Evolutionary conservation across 2,888 invertebrate species (phyloP), one percentile per base, ranked within the genome.

Genomic region (Melipona bicolor): DNA sequence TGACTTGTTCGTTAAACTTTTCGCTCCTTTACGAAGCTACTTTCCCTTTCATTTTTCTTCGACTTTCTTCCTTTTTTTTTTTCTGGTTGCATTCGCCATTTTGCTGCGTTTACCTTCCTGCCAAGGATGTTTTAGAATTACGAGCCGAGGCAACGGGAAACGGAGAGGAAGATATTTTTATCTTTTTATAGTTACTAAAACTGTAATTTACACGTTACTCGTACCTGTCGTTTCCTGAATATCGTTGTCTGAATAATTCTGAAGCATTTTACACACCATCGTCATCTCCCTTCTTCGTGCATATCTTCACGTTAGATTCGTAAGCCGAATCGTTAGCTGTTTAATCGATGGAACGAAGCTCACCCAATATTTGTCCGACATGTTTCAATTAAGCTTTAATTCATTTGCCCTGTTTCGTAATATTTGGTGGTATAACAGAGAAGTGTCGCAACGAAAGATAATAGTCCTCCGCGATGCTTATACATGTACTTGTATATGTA

Each of bases 281-380:
- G 43, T 49, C 65, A 21, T 56, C 6, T 36, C 36, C 50, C 24
- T 36, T 54, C 17, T 59, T 52, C 52, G n/a, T 81, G 24, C 69
- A 74, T n/a, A 69, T 62, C 49, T 80, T 64, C 71, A 70, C 70
- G 74, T 74, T 81, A 13, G 27, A 79, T 54, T 79, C 56, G 83
- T 76, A 77, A 80, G 79, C 69, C 43, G 9, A 43, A 85, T 75
- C 65, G 64, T 84, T 84, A 74, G 62, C 43, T 59, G 69, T 72
- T 84, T 84, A 50, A 72, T 87, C 68, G 69, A 71, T 77, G 27
- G 59, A 76, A 70, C 72, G 69, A 69, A 75, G 68, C 74, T 77
- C 74, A 36, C 64, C 43, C 69, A 49, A 72, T 75, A 52, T 59
- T 65, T 67, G 68, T 59, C 15, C 54, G 43, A 32, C 61, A 27